A percentile compares a stretch with the other conserved stretches of the same genome.
These are phyloP conservation scores for Norana najaformis DNA, from an alignment of 2,888 invertebrate genomes.

Conservation along the genomic window DNA sequence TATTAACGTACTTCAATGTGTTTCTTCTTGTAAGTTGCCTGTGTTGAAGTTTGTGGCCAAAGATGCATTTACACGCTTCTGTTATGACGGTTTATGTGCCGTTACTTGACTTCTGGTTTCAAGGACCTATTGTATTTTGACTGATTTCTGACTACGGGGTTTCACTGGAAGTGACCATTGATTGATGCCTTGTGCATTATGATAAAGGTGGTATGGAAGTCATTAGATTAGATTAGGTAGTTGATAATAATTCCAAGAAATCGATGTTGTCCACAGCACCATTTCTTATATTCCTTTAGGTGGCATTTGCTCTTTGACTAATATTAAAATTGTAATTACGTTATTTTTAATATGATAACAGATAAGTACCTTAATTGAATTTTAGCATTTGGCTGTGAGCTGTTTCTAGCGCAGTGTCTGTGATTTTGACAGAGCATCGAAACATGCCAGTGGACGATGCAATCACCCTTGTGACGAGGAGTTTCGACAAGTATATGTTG, in stretches of 20 bases:
- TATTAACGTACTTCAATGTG: not conserved
- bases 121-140: not conserved
- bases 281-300: not conserved
- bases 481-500: conserved; percentile 59
- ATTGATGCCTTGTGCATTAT: not conserved
- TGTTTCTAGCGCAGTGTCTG: not conserved
- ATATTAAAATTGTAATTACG: not conserved
- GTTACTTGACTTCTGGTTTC: not conserved
- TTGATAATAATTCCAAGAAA: too few relatives aligned
- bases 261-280: not conserved
- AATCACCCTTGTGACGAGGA: conserved; percentile 72
- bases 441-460: conserved; percentile 95
- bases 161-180: not conserved
- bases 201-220: not conserved
- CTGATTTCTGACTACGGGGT: not conserved
- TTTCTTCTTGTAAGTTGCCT: not conserved
- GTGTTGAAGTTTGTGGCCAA: too few relatives aligned
- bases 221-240: not conserved
- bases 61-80: too few relatives aligned
- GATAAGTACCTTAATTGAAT: too few relatives aligned
- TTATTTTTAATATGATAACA: not conserved
- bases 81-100: too few relatives aligned
- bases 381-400: not conserved
- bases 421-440: conserved; percentile 74
- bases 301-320: not conserved